Percentiles rank a stretch among this genome's conserved stretches.
phyloP scores from a whole-genome alignment of 1,140 invertebrate genomes.

The Anthonomus grandis region DNA sequence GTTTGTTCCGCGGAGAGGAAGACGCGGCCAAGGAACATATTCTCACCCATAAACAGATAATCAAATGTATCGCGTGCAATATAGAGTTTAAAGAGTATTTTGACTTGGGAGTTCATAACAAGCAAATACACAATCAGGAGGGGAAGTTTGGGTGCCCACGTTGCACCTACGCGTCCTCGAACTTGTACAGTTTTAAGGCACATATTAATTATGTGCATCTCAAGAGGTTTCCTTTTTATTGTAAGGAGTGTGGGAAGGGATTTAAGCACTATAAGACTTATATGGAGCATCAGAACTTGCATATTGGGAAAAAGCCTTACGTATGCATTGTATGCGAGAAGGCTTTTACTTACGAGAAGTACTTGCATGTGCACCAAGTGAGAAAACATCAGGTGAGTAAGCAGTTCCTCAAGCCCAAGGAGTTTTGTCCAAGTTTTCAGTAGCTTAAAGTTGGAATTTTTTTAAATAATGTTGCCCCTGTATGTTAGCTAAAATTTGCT shows the following conservation, averaged over 20 bases:
- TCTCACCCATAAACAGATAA: constrained; percentile 25
- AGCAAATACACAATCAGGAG: constrained; percentile 27
- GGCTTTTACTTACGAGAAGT: constrained; percentile 51
- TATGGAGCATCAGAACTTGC: constrained; percentile 32
- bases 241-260: constrained; percentile 32
- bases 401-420: too few relatives aligned
- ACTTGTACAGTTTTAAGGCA: constrained; percentile 22
- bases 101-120: constrained; percentile 18
- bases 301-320: constrained; percentile 47
- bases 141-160: constrained; percentile 26
- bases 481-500: too few relatives aligned
- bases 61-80: constrained; percentile 26
- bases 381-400: constrained; percentile 49
- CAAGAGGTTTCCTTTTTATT: constrained; percentile 42
- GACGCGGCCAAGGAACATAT: constrained; percentile 30
- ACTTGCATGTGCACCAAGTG: constrained; percentile 44
- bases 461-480: too few relatives aligned
- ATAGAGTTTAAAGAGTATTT: constrained; percentile 20
- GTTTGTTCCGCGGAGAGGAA: constrained; percentile 31
- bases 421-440: too few relatives aligned
- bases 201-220: constrained; percentile 35
- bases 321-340: constrained; percentile 61
- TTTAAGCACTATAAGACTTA: constrained; percentile 30
- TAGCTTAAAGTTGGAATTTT: too few relatives aligned
- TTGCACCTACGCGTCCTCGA: constrained; percentile 29